phyloP scores from a whole-genome alignment of 2,113 vertebrate species.

The Hystrix cristata region DNA sequence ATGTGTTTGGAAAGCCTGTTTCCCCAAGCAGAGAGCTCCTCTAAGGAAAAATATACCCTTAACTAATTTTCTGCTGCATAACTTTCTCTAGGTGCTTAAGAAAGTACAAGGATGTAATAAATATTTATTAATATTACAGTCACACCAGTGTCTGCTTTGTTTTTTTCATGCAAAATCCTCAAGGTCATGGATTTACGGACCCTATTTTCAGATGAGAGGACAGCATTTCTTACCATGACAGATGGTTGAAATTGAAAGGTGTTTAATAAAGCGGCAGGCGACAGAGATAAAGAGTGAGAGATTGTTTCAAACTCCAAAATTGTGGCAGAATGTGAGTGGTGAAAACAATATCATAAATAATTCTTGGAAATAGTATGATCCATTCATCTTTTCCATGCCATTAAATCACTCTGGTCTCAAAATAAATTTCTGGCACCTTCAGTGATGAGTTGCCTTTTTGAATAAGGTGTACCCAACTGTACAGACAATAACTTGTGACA shows the following conservation, averaged over 20 bases:
- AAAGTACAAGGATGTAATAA: not conserved
- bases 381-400: not conserved
- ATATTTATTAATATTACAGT: not conserved
- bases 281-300: not conserved
- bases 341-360: not conserved
- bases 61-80: not conserved
- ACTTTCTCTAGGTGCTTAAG: not conserved
- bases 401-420: not conserved
- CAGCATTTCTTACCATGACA: not conserved
- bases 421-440: not conserved
- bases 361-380: not conserved
- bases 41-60: not conserved
- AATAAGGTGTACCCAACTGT: not conserved
- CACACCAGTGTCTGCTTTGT: not conserved
- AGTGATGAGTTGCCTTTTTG: not conserved
- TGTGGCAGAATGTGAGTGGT: not conserved
- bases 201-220: not conserved
- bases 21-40: not conserved
- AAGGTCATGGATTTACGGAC: not conserved
- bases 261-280: not conserved
- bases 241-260: not conserved
- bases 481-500: not conserved
- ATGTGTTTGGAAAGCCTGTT: not conserved
- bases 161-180: not conserved
- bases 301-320: not conserved